Evolutionary conservation across 2,113 vertebrate species (phyloP), one percentile per base, ranked within the genome.

Genomic region (Paradisaea rubra): DNA sequence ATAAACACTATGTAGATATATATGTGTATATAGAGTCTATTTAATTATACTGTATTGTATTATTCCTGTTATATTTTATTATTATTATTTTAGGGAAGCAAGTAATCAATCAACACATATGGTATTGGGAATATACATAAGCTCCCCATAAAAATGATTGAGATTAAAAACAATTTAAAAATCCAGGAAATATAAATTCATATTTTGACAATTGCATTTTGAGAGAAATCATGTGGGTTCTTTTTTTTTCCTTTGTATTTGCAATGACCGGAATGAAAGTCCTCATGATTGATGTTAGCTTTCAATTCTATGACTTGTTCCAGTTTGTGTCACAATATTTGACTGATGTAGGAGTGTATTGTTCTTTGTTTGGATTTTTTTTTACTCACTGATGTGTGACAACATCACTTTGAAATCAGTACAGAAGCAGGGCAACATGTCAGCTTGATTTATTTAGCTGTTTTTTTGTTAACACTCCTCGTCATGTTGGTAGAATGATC

Each of bases 291-390:
- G 72, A 88, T 93, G 60, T 81, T 81, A 71, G 80, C 68, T 94
- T 91, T 92, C 83, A 93, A n/a, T 88, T 91, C 35, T 25, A 68
- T 83, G 76, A 88, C 80, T 95, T 81, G 41, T 93, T 94, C 64
- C 76, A 92, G 77, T 92, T 95, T 92, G 44, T 93, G 86, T 94
- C 88, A 94, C 57, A 95, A 93, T 94, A 88, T 96, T 93, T 96
- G 91, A 95, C 91, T 88, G 91, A 95, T 91, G 50, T 81, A 76
- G 68, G 37, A 93, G 45, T 70, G 19, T 47, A 83, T 50, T 81
- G 52, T 1, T 59, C 71, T 91, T 94, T 88, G 45, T 92, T 92
- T 94, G 72, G n/a, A 44, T 87, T 87, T 91, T 66, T 88, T 88
- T 73, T 49, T 45, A 33, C 83, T 73, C 73, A 81, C 28, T 86